Evolutionary conservation across 2,888 invertebrate species (phyloP), one percentile per base, ranked within the genome.

Genomic region (Argynnis bischoffii): DNA sequence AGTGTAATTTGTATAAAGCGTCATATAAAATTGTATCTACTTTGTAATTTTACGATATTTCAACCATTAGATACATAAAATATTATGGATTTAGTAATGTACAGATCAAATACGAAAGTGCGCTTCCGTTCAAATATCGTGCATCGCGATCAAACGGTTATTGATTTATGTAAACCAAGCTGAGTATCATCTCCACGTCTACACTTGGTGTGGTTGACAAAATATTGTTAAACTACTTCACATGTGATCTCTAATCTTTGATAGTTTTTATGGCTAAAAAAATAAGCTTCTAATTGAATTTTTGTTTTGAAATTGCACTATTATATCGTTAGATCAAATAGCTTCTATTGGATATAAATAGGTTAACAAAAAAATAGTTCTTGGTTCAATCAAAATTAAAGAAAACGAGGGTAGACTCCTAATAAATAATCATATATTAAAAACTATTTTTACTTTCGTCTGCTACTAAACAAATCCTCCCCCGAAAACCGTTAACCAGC

Each of bases 101-200:
- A 6, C 18, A 51, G 35, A 51, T 53, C 35, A 35, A 61, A 61
- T 60, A 60, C 15, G 35, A 35, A 61, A 41, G 60, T 51, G 51
- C 41, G 51, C 51, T 61, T 61, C 48, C 63, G 59, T 59, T 48
- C 41, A 61, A 70, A 57, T 61, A 67, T 60, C 56, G 64, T 35
- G 54, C 55, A 53, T 51, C 48, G 11, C 66, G 63, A 63, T 69
- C 69, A 66, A 66, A 69, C 41, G 48, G 41, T 56, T 70, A 70
- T 70, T 67, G 69, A 70, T 70, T 70, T 70, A 67, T 67, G 69
- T 70, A 67, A 70, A 67, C 67, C 48, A 64, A 60, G 64, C 56
- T 53, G 48, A 67, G 55, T 53, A 47, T 56, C 57, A 57, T 56
- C 48, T 53, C 53, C 59, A 35, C 31, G 56, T 18, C n/a, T 21